Evolutionary conservation across 2,797 vertebrate species (phyloP).

Genomic region (Poecile montanus): DNA sequence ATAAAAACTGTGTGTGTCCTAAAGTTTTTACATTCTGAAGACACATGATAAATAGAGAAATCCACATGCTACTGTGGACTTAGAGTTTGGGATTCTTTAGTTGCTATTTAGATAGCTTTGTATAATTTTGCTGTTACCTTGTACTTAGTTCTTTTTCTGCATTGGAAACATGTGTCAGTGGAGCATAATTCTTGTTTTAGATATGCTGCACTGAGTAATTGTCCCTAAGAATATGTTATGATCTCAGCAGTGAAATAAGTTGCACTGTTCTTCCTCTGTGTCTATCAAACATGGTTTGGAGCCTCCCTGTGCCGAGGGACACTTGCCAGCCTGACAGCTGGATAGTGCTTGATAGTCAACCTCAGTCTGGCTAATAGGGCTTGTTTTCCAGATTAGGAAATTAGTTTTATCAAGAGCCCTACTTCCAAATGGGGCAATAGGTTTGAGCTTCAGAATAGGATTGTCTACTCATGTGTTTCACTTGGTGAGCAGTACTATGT

Average conservation of each 20-base stretch:
- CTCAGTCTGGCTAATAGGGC: neutral
- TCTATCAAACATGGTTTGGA: neutral
- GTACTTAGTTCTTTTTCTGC: neutral
- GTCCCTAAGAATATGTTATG: constrained; percentile 8
- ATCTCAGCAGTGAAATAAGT: constrained; percentile 26
- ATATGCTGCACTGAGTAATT: neutral
- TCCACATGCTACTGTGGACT: neutral
- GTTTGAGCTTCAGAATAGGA: neutral
- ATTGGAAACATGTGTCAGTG: neutral
- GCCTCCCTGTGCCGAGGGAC: neutral
- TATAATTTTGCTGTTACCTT: neutral
- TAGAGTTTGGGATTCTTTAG: neutral
- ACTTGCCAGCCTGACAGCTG: constrained; percentile 27
- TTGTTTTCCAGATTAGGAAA: constrained; percentile 17
- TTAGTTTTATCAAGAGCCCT: neutral
- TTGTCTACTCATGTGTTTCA: neutral
- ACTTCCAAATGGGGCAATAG: neutral
- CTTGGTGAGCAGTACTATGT: neutral
- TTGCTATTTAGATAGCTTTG: neutral
- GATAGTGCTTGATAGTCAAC: neutral
- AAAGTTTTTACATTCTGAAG: neutral
- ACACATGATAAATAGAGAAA: neutral
- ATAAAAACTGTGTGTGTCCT: neutral
- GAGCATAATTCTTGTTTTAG: neutral
- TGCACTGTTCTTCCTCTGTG: constrained; percentile 1